Conservation (phyloP, 2,888 invertebrate genomes). For the Oscheius myriophilus region DNA sequence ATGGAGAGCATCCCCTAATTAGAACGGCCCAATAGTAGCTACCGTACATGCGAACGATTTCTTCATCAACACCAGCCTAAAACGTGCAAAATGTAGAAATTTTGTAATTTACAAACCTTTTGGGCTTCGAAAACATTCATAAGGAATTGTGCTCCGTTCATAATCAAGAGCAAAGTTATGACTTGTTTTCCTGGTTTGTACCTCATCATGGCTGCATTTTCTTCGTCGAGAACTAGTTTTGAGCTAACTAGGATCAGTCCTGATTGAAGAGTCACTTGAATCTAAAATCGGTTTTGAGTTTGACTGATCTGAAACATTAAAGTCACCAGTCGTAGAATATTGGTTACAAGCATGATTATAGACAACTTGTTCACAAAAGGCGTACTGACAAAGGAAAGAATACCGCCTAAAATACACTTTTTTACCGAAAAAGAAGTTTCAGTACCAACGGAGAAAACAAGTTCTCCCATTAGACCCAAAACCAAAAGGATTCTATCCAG, state of each 20-base stretch:
- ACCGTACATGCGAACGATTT: conserved; percentile 74
- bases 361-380: conserved; percentile 38
- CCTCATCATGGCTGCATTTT: conserved; percentile 45
- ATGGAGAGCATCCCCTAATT: conserved; percentile 77
- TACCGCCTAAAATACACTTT: conserved; percentile 36
- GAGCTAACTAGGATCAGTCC: conserved; percentile 51
- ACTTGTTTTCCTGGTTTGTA: conserved; percentile 62
- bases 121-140: conserved; percentile 79
- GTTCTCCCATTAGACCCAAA: conserved; percentile 56
- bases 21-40: conserved; percentile 78
- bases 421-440: too few species aligned
- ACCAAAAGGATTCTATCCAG: conserved; percentile 56
- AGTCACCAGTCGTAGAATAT: conserved; percentile 44
- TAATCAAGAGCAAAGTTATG: conserved; percentile 53
- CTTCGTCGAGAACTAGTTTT: conserved; percentile 39
- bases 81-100: conserved; percentile 6
- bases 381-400: conserved; percentile 53
- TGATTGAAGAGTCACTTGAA: conserved; percentile 56
- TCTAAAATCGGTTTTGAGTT: conserved; percentile 13
- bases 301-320: neutral
- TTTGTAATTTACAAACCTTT: conserved; percentile 70
- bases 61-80: conserved; percentile 54
- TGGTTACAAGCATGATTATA: conserved; percentile 47
- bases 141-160: conserved; percentile 79
- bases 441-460: conserved; percentile 49